Conservation (phyloP, 2,113 vertebrate genomes). For the Hoplias malabaricus region DNA sequence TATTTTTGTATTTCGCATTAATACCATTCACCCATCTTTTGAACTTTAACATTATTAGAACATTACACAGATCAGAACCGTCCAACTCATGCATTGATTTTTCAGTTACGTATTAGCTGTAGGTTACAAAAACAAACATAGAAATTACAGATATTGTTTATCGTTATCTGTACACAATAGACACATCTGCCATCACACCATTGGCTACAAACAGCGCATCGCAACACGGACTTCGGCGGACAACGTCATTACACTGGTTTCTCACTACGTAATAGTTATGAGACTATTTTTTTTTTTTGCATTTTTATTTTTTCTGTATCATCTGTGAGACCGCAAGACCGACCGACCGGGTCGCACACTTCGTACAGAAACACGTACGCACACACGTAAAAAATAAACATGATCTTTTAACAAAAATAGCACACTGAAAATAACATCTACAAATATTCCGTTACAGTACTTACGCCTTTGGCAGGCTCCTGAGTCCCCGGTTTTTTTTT, state of each 20-base stretch:
- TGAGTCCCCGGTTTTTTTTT: constrained; percentile 47
- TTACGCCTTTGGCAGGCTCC: constrained; percentile 49
- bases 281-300: constrained; percentile 16
- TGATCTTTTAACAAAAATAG: constrained; percentile 56
- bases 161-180: constrained; percentile 35
- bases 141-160: constrained; percentile 33
- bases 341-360: constrained; percentile 38
- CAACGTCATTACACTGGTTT: constrained; percentile 18
- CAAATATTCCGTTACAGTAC: constrained; percentile 51
- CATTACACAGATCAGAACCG: constrained; percentile 32
- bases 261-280: constrained; percentile 2
- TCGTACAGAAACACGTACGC: constrained; percentile 34
- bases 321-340: background rate
- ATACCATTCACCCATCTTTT: constrained; percentile 36
- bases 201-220: constrained; percentile 43
- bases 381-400: constrained; percentile 50
- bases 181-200: constrained; percentile 38
- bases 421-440: constrained; percentile 52
- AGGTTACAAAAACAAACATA: constrained; percentile 48
- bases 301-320: constrained; percentile 23
- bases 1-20: constrained; percentile 15
- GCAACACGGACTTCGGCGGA: constrained; percentile 36
- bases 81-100: constrained; percentile 47
- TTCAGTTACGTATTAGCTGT: constrained; percentile 30
- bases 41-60: constrained; percentile 11